phyloP scores from a whole-genome alignment of 2,797 vertebrate genomes.

The Crax fasciolata region DNA sequence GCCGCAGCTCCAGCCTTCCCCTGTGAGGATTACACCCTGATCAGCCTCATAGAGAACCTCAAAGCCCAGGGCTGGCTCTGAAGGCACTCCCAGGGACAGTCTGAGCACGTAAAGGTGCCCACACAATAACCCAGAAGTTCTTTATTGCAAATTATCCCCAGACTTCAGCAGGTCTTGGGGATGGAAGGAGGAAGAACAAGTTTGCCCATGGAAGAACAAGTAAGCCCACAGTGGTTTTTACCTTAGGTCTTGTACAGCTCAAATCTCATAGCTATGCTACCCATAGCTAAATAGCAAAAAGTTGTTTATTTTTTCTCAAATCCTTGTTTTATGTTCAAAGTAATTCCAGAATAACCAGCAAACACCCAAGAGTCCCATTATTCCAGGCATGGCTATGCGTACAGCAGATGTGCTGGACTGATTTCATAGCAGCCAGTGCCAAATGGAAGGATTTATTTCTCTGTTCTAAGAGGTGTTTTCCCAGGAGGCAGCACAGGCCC shows the following conservation, averaged over 20 bases:
- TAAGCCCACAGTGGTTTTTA: not conserved
- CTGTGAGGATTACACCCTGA: not conserved
- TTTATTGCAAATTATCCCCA: not conserved
- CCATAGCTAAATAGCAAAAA: not conserved
- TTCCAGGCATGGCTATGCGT: accelerated
- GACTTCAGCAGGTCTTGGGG: not conserved
- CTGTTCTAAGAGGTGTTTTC: not conserved
- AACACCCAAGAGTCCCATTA: not conserved
- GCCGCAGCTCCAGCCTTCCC: not conserved
- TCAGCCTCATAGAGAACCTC: not conserved
- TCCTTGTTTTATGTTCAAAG: not conserved
- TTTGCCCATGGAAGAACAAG: too few species aligned
- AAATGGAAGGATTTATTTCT: not conserved
- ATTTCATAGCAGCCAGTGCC: not conserved
- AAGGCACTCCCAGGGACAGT: not conserved
- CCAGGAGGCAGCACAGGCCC: not conserved
- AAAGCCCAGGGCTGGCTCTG: not conserved
- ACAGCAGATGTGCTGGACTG: accelerated
- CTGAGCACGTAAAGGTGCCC: not conserved
- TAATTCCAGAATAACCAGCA: not conserved
- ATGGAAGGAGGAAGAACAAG: not conserved
- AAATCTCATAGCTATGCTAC: not conserved
- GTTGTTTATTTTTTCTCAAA: not conserved
- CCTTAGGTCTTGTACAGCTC: not conserved
- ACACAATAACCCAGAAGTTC: not conserved